These are phyloP conservation scores for Agonopterix subpropinquella DNA, from an alignment of 2,888 invertebrate genomes.

Conservation along the genomic window DNA sequence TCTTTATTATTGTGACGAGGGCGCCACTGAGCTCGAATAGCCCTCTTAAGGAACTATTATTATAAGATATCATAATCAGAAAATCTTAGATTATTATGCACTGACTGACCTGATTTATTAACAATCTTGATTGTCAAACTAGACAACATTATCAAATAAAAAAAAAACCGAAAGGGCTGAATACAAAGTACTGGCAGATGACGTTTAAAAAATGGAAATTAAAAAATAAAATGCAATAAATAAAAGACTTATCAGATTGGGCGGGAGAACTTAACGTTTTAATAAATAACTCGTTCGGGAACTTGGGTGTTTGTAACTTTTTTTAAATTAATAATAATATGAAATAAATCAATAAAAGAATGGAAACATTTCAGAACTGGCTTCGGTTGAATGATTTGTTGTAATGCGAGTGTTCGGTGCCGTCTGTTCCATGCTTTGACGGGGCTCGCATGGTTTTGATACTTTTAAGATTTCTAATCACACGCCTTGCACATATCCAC, in stretches of 20 bases:
- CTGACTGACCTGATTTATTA: slow-evolving; percentile 20
- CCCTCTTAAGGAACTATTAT: no score
- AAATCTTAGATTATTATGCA: no score
- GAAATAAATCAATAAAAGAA: slow-evolving; percentile 73
- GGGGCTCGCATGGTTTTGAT: slow-evolving; percentile 29
- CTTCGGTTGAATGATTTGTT: slow-evolving; percentile 70
- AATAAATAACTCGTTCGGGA: slow-evolving; percentile 55
- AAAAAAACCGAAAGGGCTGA: slow-evolving; percentile 19
- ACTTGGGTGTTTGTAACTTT: slow-evolving; percentile 28
- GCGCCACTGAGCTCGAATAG: no score
- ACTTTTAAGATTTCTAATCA: slow-evolving; percentile 20
- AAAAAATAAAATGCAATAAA: slow-evolving; percentile 48
- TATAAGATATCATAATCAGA: no score
- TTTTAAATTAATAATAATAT: slow-evolving; percentile 70
- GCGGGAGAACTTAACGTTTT: slow-evolving; percentile 52
- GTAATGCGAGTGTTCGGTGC: slow-evolving; percentile 62
- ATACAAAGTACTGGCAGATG: slow-evolving; percentile 23
- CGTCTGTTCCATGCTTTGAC: slow-evolving; percentile 33
- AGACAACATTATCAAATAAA: slow-evolving; percentile 15
- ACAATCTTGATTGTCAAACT: slow-evolving; percentile 16
- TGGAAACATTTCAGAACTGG: slow-evolving; percentile 64
- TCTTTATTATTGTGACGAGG: no score
- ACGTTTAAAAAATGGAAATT: slow-evolving; percentile 27
- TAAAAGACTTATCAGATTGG: slow-evolving; percentile 60
- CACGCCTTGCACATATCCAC: no score